Conservation (phyloP, 1,140 invertebrate species). For the Camponotus pennsylvanicus region DNA sequence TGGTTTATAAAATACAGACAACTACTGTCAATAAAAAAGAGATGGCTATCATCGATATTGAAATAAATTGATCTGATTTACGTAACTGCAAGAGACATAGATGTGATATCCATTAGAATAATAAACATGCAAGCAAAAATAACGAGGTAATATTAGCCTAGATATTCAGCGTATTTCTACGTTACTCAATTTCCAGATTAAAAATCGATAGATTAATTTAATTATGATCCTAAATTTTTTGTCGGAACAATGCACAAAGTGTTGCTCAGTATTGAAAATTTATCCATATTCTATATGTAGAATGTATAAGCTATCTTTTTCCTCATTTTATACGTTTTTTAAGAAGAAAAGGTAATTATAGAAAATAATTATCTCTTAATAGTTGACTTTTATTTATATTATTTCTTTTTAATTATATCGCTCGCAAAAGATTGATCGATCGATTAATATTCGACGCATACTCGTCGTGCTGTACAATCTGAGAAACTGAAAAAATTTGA, state of each 20-base stretch:
- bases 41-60: not conserved
- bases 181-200: slow-evolving; percentile 36
- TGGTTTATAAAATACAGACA: not conserved
- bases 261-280: not conserved
- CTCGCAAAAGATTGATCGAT: not conserved
- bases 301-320: not conserved
- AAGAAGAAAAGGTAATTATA: not conserved
- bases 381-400: not conserved
- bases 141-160: slow-evolving; percentile 9
- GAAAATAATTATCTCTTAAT: not conserved
- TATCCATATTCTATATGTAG: not conserved
- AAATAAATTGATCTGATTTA: not conserved
- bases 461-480: not conserved
- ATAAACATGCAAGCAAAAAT: not conserved
- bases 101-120: slow-evolving; percentile 15
- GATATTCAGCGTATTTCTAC: not conserved
- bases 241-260: not conserved
- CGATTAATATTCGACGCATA: not conserved
- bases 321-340: not conserved
- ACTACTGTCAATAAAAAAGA: not conserved
- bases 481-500: not conserved
- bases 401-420: not conserved
- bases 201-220: slow-evolving; percentile 49
- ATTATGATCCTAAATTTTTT: slow-evolving; percentile 14
- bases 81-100: slow-evolving; percentile 2